phyloP scores from a whole-genome alignment of 2,888 invertebrate genomes.

The Agonopterix arenella region DNA sequence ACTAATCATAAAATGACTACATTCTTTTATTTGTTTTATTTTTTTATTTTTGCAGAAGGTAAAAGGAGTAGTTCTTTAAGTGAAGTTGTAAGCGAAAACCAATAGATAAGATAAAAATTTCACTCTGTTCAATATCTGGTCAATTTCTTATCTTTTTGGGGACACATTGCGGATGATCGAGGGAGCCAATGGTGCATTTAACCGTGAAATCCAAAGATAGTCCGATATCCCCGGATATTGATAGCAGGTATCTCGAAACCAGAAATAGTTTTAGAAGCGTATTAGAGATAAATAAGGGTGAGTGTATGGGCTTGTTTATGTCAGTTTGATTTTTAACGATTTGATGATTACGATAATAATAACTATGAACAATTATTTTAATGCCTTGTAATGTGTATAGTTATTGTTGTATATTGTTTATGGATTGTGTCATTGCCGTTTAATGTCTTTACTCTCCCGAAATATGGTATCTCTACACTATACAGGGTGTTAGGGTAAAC shows the following conservation, averaged over 20 bases:
- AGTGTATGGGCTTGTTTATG: constrained; percentile 25
- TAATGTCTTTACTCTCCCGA: too few species aligned
- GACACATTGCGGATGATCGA: constrained; percentile 54
- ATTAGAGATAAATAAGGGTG: constrained; percentile 41
- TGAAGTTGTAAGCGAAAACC: too few species aligned
- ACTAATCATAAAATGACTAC: too few species aligned
- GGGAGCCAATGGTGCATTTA: constrained; percentile 63
- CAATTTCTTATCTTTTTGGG: constrained; percentile 62
- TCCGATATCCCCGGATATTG: constrained; percentile 60
- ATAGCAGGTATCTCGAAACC: constrained; percentile 60
- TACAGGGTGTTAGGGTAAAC: too few species aligned
- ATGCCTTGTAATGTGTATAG: too few species aligned
- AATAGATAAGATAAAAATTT: background rate
- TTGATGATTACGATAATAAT: background rate
- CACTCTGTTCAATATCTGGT: constrained; percentile 26
- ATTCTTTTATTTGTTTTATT: too few species aligned
- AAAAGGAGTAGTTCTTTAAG: too few species aligned
- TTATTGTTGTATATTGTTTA: too few species aligned
- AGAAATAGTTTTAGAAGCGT: constrained; percentile 56
- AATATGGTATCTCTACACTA: too few species aligned
- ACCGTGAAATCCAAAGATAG: constrained; percentile 72
- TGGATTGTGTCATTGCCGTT: too few species aligned
- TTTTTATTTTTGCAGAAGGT: too few species aligned
- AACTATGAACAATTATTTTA: too few species aligned
- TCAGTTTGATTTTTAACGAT: constrained; percentile 18